Conservation (phyloP, 2,113 vertebrate genomes). For the Propithecus coquereli region DNA sequence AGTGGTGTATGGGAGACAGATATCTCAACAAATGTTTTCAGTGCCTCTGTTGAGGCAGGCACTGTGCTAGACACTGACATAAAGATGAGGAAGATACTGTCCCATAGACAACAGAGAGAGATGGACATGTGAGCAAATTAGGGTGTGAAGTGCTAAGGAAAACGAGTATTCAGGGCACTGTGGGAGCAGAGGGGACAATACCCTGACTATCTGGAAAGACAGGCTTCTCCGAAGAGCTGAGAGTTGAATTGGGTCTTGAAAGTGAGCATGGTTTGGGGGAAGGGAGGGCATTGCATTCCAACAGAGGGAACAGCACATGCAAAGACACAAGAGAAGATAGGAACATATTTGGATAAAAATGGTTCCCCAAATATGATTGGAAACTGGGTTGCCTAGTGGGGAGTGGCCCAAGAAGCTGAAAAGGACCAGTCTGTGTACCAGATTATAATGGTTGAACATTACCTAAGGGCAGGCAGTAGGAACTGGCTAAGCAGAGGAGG, state of each 20-base stretch:
- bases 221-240: neutral
- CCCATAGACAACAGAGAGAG: neutral
- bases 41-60: neutral
- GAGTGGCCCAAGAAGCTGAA: neutral
- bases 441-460: neutral
- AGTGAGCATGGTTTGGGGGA: neutral
- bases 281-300: neutral
- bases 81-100: neutral
- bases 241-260: neutral
- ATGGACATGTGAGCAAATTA: neutral
- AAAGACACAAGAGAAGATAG: neutral
- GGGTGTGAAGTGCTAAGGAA: neutral
- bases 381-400: neutral
- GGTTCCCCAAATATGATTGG: neutral
- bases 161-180: neutral
- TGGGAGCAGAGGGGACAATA: neutral
- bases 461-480: neutral
- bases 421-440: neutral
- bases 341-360: neutral
- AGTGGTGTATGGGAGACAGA: neutral
- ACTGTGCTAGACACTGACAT: neutral
- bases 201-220: neutral
- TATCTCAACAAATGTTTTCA: neutral
- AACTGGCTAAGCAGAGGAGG: neutral
- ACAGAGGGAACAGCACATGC: neutral